These are phyloP conservation scores for Athalia circularis DNA, from an alignment of 2,888 invertebrate species.

Conservation along the genomic window DNA sequence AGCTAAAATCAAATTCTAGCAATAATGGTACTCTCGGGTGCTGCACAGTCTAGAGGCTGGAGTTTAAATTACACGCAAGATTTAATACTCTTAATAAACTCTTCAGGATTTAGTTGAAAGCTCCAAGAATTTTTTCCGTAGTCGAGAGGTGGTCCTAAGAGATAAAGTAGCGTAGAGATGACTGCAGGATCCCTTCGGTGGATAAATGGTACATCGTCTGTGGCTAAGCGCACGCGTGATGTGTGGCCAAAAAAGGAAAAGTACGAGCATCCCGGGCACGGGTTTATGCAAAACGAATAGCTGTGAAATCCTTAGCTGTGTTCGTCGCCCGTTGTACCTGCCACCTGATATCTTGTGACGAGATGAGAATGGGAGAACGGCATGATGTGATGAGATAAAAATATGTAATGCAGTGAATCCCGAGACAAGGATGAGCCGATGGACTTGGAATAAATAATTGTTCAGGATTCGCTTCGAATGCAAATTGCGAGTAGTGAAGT, in stretches of 20 bases:
- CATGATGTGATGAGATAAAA: conserved; percentile 1
- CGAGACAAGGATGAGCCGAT: neutral
- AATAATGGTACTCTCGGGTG: neutral
- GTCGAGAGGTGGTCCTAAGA: neutral
- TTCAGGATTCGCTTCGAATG: conserved; percentile 18
- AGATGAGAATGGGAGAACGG: too few species aligned
- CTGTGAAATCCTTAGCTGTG: conserved; percentile 15
- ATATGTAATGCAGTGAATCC: conserved; percentile 16
- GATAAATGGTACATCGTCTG: conserved; percentile 32
- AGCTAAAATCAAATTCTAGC: conserved; percentile 1
- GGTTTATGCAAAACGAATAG: conserved; percentile 40
- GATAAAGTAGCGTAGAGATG: conserved; percentile 32
- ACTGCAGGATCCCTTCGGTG: conserved; percentile 13
- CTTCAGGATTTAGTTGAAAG: neutral
- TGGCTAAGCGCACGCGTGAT: conserved; percentile 32
- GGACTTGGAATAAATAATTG: conserved; percentile 31
- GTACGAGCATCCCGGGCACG: conserved; percentile 5
- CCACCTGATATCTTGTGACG: neutral
- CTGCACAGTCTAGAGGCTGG: too few species aligned
- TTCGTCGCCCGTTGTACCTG: conserved; percentile 6
- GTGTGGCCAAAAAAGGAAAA: conserved; percentile 37
- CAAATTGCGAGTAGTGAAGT: conserved; percentile 5
- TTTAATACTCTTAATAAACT: neutral
- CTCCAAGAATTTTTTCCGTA: neutral
- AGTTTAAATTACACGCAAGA: too few species aligned